Conservation (phyloP, 1,140 invertebrate species). For the Zaprionus vittiger region DNA sequence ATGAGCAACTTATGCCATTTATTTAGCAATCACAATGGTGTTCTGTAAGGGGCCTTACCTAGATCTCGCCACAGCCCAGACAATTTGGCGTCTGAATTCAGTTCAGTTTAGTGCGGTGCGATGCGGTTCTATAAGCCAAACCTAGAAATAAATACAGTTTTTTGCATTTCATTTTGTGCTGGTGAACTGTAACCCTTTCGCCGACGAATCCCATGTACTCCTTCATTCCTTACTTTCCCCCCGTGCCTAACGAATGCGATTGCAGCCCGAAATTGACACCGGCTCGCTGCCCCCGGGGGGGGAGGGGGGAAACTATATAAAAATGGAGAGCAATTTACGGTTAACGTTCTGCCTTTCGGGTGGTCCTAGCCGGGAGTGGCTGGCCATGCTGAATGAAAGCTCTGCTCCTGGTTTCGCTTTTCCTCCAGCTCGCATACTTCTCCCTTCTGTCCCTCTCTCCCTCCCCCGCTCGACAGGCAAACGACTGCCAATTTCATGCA, state of each 20-base stretch:
- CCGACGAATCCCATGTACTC: neutral
- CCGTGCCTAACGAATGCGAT: neutral
- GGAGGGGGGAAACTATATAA: conserved; percentile 73
- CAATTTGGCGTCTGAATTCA: neutral
- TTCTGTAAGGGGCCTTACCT: neutral
- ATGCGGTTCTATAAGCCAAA: conserved; percentile 3
- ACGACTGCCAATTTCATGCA: conserved; percentile 70
- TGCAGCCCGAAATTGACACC: conserved; percentile 63
- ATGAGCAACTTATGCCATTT: no score
- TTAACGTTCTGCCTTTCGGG: conserved; percentile 34
- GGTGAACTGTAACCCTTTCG: conserved; percentile 8
- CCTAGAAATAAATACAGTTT: conserved; percentile 5
- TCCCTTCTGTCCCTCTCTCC: neutral
- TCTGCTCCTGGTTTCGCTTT: neutral
- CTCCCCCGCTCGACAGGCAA: conserved; percentile 15
- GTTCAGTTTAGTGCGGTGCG: no score
- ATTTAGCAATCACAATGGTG: neutral
- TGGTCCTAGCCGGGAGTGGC: conserved; percentile 24
- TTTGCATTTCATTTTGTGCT: conserved; percentile 12
- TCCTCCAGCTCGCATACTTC: neutral
- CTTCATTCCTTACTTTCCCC: neutral
- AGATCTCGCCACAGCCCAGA: neutral
- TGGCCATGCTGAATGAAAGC: conserved; percentile 15
- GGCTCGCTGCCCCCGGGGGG: conserved; percentile 50
- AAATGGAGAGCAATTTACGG: conserved; percentile 71